Conservation (phyloP, 2,888 invertebrate species). For the Lampropteryx suffumata region DNA sequence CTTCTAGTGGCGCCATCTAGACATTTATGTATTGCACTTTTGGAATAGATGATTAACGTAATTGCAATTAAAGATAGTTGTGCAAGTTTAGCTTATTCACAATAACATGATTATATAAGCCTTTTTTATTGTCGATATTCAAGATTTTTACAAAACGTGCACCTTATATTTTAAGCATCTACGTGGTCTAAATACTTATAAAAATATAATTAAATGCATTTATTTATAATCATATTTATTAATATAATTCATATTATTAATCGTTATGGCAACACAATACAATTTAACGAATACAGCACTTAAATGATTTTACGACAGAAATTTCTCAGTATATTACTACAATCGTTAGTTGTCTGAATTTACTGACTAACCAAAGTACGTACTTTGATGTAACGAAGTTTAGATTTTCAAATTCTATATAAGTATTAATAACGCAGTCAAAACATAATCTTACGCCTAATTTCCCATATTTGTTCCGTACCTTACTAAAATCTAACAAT, state of each 20-base stretch:
- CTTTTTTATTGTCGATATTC: conserved; percentile 11
- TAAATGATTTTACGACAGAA: conserved; percentile 15
- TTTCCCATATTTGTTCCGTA: conserved; percentile 5
- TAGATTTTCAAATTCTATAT: not conserved
- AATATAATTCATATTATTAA: conserved; percentile 27
- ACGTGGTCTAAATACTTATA: conserved; percentile 49
- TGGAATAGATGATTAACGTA: too few species aligned
- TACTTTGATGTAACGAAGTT: not conserved
- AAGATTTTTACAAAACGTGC: conserved; percentile 12
- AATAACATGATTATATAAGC: too few species aligned
- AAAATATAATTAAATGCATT: conserved; percentile 70
- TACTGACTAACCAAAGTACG: not conserved
- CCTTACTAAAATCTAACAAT: conserved; percentile 15
- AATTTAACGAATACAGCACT: conserved; percentile 27
- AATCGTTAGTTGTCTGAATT: too few species aligned
- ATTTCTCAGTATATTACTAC: too few species aligned
- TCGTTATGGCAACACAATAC: conserved; percentile 48
- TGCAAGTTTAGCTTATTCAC: too few species aligned
- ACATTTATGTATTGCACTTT: too few species aligned
- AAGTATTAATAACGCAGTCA: conserved; percentile 5
- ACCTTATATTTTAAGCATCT: conserved; percentile 11
- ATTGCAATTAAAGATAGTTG: too few species aligned
- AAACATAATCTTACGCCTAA: conserved; percentile 11
- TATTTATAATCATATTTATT: conserved; percentile 38
- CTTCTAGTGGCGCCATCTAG: too few species aligned